These are phyloP conservation scores for Steatocranus sp. DNA, from an alignment of 2,797 vertebrate genomes.

Conservation along the genomic window DNA sequence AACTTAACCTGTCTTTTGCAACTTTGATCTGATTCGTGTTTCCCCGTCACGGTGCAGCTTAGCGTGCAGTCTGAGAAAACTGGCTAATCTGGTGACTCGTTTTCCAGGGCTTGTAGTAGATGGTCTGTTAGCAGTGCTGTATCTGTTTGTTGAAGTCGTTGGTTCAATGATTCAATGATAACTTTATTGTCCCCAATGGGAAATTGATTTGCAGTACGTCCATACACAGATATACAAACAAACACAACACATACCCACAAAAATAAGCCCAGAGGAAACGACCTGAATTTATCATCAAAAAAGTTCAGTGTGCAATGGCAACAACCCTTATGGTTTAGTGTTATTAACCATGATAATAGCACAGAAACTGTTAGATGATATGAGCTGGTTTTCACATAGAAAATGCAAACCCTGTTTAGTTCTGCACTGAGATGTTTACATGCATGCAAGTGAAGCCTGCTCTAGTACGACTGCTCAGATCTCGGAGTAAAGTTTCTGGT, in stretches of 20 bases:
- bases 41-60: background rate
- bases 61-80: background rate
- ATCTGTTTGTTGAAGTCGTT: background rate
- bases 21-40: background rate
- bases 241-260: background rate
- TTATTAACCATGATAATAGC: background rate
- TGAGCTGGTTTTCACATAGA: too few relatives aligned
- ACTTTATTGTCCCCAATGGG: background rate
- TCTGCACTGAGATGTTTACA: too few relatives aligned
- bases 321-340: background rate
- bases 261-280: background rate
- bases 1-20: background rate
- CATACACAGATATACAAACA: background rate
- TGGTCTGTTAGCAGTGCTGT: background rate
- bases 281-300: background rate
- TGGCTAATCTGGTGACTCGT: background rate
- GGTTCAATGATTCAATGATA: background rate
- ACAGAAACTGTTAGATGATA: too few relatives aligned
- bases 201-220: background rate
- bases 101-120: background rate
- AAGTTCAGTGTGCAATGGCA: background rate
- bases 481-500: background rate
- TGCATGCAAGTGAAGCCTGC: too few relatives aligned
- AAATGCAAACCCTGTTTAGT: too few relatives aligned
- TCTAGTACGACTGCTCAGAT: too few relatives aligned